A percentile compares a stretch with the other conserved stretches of the same genome.
These are phyloP conservation scores for Drosophila leonis DNA, from an alignment of 2,888 invertebrate genomes.

Conservation along the genomic window DNA sequence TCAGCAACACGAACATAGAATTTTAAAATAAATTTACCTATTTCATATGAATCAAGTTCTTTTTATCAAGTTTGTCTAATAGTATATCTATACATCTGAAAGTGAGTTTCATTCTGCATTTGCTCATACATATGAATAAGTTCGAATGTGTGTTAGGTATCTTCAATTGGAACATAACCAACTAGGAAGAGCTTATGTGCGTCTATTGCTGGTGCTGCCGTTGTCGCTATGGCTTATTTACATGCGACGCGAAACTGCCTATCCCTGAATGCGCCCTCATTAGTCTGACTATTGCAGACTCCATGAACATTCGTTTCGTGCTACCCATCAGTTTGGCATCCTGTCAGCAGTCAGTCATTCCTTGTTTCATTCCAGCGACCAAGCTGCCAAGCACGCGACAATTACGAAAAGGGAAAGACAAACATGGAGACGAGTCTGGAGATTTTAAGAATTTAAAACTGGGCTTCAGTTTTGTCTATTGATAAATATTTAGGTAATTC, in stretches of 20 bases:
- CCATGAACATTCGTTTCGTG: slow-evolving; percentile 15
- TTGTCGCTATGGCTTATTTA: slow-evolving; percentile 22
- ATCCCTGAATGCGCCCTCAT: slow-evolving; percentile 52
- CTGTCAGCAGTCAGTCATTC: slow-evolving; percentile 39
- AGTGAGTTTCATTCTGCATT: neutral
- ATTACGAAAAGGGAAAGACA: no score
- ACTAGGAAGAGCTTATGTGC: slow-evolving; percentile 4
- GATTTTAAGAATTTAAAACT: neutral
- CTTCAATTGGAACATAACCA: slow-evolving; percentile 3
- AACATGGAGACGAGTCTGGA: neutral
- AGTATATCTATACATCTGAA: neutral
- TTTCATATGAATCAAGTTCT: neutral
- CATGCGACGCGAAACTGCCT: slow-evolving; percentile 37
- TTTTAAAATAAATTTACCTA: neutral
- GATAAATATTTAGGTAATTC: neutral
- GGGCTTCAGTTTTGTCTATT: neutral
- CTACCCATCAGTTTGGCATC: slow-evolving; percentile 43
- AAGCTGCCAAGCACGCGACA: neutral
- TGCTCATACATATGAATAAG: slow-evolving; percentile 3
- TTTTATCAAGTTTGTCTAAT: neutral
- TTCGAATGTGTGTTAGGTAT: neutral
- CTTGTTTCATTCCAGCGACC: slow-evolving; percentile 13
- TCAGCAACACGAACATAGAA: neutral
- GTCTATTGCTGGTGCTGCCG: slow-evolving; percentile 3
- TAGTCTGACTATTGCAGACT: slow-evolving; percentile 44